These are phyloP conservation scores for Typhlichthys eigenmanni DNA, from an alignment of 2,797 vertebrate species.

Conservation along the genomic window DNA sequence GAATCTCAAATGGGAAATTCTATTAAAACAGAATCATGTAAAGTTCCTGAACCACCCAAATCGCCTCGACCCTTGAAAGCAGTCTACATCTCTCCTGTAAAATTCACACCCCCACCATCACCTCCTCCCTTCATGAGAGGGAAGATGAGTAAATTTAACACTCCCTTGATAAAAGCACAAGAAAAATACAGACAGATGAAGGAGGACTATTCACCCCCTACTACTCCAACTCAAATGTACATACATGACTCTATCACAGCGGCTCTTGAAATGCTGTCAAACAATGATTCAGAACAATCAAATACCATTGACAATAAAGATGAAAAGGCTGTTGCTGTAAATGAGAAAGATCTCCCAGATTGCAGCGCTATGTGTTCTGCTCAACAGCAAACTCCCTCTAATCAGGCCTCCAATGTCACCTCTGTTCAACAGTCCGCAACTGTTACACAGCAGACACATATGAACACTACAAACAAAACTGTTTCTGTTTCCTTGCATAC, in stretches of 20 bases:
- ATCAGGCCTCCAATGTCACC: constrained; percentile 63
- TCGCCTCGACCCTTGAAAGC: constrained; percentile 69
- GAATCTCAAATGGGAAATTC: constrained; percentile 42
- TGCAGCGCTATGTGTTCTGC: constrained; percentile 50
- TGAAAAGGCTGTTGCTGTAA: constrained; percentile 50
- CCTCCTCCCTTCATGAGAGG: constrained; percentile 72
- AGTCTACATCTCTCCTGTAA: constrained; percentile 70
- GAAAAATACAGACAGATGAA: constrained; percentile 82
- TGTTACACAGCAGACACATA: constrained; percentile 67
- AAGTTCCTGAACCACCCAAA: constrained; percentile 64
- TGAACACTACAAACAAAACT: constrained; percentile 57
- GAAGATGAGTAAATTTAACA: constrained; percentile 86
- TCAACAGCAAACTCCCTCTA: constrained; percentile 64
- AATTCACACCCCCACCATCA: constrained; percentile 81
- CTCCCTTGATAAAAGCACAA: constrained; percentile 90
- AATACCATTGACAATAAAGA: constrained; percentile 47
- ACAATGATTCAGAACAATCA: constrained; percentile 47
- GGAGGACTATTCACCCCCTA: constrained; percentile 75
- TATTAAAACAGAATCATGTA: constrained; percentile 47
- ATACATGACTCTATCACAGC: constrained; percentile 65
- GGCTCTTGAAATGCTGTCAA: constrained; percentile 70
- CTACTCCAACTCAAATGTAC: constrained; percentile 57
- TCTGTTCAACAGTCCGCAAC: constrained; percentile 69
- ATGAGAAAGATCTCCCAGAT: constrained; percentile 53
- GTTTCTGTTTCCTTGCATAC: constrained; percentile 64